These are phyloP conservation scores for Holacanthella duospinosa DNA, from an alignment of 2,888 invertebrate genomes.

Conservation along the genomic window DNA sequence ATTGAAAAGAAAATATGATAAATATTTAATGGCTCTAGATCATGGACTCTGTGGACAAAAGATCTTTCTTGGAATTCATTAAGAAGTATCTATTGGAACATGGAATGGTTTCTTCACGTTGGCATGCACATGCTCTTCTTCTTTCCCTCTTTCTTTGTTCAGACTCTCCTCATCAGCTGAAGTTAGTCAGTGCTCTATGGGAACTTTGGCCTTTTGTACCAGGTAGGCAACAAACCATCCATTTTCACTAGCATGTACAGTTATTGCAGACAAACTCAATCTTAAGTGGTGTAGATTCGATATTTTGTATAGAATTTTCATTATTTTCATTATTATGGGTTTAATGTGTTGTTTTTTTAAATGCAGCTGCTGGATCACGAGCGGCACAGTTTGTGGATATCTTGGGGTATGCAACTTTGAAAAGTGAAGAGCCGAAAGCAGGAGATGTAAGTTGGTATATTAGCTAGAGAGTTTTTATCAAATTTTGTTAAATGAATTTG, in stretches of 20 bases:
- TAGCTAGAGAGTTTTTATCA: background rate
- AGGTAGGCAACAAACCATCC: background rate
- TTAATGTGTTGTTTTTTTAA: too few relatives aligned
- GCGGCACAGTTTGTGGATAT: conserved; percentile 95
- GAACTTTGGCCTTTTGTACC: conserved; percentile 38
- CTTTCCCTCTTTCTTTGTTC: conserved; percentile 47
- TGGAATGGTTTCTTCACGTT: conserved; percentile 46
- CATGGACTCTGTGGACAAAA: conserved; percentile 33
- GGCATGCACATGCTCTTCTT: conserved; percentile 86
- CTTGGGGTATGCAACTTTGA: conserved; percentile 85
- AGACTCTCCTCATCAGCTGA: conserved; percentile 35
- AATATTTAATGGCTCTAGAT: conserved; percentile 15
- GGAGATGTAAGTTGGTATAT: conserved; percentile 27
- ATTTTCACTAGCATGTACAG: too few relatives aligned
- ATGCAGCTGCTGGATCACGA: conserved; percentile 67
- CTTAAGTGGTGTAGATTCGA: too few relatives aligned
- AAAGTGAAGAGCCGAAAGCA: conserved; percentile 44
- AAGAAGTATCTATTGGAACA: conserved; percentile 36
- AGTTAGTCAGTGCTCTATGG: conserved; percentile 36
- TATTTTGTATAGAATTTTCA: too few relatives aligned
- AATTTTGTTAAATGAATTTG: background rate
- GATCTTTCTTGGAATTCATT: conserved; percentile 36
- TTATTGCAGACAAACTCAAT: too few relatives aligned
- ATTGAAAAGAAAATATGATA: background rate
- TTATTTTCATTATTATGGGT: background rate